Percentiles rank a stretch among this genome's conserved stretches.
These are phyloP conservation scores for Melieria omissa DNA, from an alignment of 2,888 invertebrate genomes.

Conservation along the genomic window DNA sequence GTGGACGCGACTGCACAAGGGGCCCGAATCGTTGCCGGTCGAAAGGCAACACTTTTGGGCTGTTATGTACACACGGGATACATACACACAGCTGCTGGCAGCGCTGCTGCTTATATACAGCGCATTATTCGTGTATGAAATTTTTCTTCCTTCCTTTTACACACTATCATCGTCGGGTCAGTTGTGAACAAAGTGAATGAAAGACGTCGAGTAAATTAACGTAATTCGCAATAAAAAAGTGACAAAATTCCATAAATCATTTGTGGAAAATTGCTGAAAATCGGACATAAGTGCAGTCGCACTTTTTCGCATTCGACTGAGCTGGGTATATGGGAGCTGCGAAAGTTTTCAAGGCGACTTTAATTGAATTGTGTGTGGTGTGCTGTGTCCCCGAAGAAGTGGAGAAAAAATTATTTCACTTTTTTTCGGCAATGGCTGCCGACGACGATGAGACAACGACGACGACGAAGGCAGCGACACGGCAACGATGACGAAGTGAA, in stretches of 20 bases:
- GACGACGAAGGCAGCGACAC: constrained; percentile 35
- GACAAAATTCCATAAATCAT: constrained; percentile 17
- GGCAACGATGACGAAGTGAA: constrained; percentile 51
- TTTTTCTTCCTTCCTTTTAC: constrained; percentile 50
- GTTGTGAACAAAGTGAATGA: constrained; percentile 41
- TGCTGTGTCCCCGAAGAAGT: not conserved
- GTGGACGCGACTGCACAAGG: not conserved
- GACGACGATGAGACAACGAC: constrained; percentile 42
- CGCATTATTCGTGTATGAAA: constrained; percentile 41
- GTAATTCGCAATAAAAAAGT: constrained; percentile 27
- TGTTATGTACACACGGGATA: constrained; percentile 36
- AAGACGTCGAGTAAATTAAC: constrained; percentile 38
- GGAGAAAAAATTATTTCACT: constrained; percentile 36
- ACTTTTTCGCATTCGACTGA: not conserved
- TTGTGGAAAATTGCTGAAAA: not conserved
- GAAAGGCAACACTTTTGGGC: constrained; percentile 29
- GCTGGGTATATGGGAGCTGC: not conserved
- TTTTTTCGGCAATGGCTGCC: constrained; percentile 50
- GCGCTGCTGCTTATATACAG: constrained; percentile 23
- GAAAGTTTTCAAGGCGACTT: not conserved
- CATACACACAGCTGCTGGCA: constrained; percentile 29
- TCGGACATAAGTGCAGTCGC: not conserved
- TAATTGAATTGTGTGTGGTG: constrained; percentile 16
- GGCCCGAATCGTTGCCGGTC: not conserved
- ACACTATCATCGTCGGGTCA: constrained; percentile 45